Conservation (phyloP, 2,888 invertebrate species). For the Parnassius apollo region DNA sequence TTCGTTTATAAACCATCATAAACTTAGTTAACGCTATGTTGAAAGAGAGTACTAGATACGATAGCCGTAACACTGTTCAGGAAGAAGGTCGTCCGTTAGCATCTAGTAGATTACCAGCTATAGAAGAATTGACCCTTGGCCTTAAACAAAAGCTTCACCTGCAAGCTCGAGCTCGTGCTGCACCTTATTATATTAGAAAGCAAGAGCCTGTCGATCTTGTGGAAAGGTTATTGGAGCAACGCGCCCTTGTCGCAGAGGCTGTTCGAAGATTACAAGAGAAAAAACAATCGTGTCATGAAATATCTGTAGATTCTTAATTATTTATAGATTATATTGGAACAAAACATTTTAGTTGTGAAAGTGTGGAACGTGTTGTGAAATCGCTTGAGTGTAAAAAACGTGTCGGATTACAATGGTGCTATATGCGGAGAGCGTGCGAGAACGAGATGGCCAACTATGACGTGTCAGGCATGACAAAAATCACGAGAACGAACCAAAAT, state of each 20-base stretch:
- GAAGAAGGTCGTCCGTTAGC: slow-evolving; percentile 61
- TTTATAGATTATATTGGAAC: slow-evolving; percentile 46
- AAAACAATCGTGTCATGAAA: slow-evolving; percentile 74
- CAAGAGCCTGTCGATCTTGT: slow-evolving; percentile 79
- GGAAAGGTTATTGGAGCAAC: slow-evolving; percentile 71
- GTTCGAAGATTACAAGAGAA: slow-evolving; percentile 77
- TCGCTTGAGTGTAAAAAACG: slow-evolving; percentile 78
- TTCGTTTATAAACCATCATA: slow-evolving; percentile 44
- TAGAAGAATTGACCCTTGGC: slow-evolving; percentile 75
- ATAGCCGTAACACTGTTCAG: slow-evolving; percentile 47
- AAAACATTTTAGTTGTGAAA: slow-evolving; percentile 79
- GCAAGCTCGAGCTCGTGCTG: slow-evolving; percentile 75
- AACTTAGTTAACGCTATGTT: slow-evolving; percentile 54
- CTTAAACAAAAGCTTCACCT: slow-evolving; percentile 78
- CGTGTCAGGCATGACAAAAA: slow-evolving; percentile 75
- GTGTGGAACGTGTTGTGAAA: slow-evolving; percentile 80
- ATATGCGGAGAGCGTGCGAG: slow-evolving; percentile 77
- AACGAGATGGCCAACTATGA: slow-evolving; percentile 73
- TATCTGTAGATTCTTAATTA: slow-evolving; percentile 78
- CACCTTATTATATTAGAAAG: slow-evolving; percentile 78
- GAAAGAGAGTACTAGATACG: slow-evolving; percentile 72
- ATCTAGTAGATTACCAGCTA: slow-evolving; percentile 68
- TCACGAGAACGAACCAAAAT: slow-evolving; percentile 80
- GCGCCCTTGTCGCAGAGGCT: slow-evolving; percentile 78
- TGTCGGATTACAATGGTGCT: slow-evolving; percentile 82